Conservation (phyloP, 2,113 vertebrate genomes). For the Poecile atricapillus region DNA sequence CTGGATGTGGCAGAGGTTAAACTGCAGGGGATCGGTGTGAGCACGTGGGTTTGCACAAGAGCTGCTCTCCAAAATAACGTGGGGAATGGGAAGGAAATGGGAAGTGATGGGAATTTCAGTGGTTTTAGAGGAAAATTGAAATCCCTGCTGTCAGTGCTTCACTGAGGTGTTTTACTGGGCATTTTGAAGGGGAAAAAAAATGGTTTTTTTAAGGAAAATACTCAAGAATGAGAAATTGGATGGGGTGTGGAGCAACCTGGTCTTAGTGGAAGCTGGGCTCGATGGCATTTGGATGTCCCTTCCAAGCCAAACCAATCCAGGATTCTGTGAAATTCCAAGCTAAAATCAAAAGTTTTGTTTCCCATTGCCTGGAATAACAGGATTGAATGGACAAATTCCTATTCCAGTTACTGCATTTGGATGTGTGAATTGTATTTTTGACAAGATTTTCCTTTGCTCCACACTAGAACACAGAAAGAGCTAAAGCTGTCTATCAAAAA, state of each 20-base stretch:
- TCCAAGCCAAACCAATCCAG: neutral
- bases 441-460: neutral
- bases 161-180: rapidly evolving
- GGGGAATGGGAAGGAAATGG: neutral
- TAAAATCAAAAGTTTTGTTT: rapidly evolving
- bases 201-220: rapidly evolving
- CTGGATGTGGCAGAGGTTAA: neutral
- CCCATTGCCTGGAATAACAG: neutral
- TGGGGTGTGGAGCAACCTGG: no score
- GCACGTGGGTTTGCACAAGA: rapidly evolving
- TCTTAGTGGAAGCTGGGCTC: neutral
- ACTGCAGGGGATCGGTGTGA: rapidly evolving
- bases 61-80: neutral
- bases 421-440: neutral
- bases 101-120: rapidly evolving
- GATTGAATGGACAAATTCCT: no score
- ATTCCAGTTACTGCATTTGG: neutral
- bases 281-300: neutral
- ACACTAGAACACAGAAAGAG: rapidly evolving
- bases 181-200: neutral
- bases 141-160: rapidly evolving
- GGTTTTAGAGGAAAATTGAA: neutral
- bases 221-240: neutral
- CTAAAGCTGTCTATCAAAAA: neutral
- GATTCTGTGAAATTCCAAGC: neutral